These are phyloP conservation scores for Clarias batrachus DNA, from an alignment of 2,113 vertebrate genomes.

Conservation along the genomic window DNA sequence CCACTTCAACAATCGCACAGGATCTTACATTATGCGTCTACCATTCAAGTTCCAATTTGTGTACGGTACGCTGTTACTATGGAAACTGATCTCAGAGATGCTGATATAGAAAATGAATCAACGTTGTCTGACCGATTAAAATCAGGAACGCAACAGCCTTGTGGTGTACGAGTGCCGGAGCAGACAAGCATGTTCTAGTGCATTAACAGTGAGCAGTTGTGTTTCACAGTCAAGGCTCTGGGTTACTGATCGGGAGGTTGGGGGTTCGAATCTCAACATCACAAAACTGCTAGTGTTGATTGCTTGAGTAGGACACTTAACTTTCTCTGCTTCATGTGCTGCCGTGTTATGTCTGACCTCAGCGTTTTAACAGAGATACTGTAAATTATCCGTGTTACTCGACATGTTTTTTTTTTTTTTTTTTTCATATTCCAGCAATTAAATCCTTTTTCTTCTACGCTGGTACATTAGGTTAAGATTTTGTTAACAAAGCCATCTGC, in stretches of 20 bases:
- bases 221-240: too few species aligned
- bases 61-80: neutral
- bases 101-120: neutral
- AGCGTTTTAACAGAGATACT: neutral
- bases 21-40: neutral
- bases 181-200: neutral
- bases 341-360: too few species aligned
- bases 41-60: neutral
- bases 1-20: neutral
- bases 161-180: neutral
- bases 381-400: neutral
- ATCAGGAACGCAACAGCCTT: neutral
- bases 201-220: neutral
- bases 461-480: neutral
- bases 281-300: too few species aligned
- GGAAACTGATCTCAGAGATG: neutral
- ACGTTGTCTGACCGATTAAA: neutral
- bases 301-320: too few species aligned
- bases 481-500: constrained; percentile 12
- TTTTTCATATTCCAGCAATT: neutral
- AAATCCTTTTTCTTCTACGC: neutral
- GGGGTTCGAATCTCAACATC: too few species aligned
- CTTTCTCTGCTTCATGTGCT: too few species aligned
- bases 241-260: too few species aligned
- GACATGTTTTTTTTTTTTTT: too few species aligned